Evolutionary conservation across 2,113 vertebrate genomes (phyloP).

Genomic region (Scopus umbretta): DNA sequence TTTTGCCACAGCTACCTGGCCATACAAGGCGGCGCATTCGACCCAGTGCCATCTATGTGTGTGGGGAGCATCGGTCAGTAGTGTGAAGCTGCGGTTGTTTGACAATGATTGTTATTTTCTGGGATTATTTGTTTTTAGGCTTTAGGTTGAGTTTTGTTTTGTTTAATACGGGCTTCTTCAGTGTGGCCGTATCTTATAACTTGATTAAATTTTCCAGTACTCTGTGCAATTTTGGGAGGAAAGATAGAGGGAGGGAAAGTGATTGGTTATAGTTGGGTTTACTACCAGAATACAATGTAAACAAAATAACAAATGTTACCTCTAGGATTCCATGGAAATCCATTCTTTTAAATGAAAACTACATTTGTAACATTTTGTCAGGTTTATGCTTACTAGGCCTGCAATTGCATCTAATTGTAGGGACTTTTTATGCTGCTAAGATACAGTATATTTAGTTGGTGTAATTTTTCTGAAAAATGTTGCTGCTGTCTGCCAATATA

Average conservation of each 20-base stretch:
- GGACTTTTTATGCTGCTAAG: constrained; percentile 75
- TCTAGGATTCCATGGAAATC: constrained; percentile 68
- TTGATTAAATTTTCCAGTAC: constrained; percentile 20
- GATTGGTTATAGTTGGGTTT: constrained; percentile 3
- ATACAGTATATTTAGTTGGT: constrained; percentile 49
- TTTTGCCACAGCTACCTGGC: constrained; percentile 88
- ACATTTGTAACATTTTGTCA: constrained; percentile 55
- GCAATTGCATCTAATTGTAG: constrained; percentile 61
- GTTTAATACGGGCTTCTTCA: constrained; percentile 41
- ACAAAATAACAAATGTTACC: constrained; percentile 65
- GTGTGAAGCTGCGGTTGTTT: constrained; percentile 66
- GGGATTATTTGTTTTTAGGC: neutral
- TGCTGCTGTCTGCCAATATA: constrained; percentile 71
- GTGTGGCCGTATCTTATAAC: constrained; percentile 17
- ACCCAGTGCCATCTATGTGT: constrained; percentile 94
- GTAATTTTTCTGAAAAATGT: constrained; percentile 53
- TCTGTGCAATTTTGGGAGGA: constrained; percentile 40
- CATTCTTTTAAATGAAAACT: constrained; percentile 38
- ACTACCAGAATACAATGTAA: constrained; percentile 49
- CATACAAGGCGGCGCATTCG: constrained; percentile 88
- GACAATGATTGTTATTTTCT: neutral
- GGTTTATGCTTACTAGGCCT: constrained; percentile 68
- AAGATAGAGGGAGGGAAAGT: neutral
- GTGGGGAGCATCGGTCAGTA: constrained; percentile 89
- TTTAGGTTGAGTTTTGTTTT: constrained; percentile 7